These are phyloP conservation scores for Lamellibrachia luymesi DNA, from an alignment of 1,140 invertebrate genomes.

Conservation along the genomic window DNA sequence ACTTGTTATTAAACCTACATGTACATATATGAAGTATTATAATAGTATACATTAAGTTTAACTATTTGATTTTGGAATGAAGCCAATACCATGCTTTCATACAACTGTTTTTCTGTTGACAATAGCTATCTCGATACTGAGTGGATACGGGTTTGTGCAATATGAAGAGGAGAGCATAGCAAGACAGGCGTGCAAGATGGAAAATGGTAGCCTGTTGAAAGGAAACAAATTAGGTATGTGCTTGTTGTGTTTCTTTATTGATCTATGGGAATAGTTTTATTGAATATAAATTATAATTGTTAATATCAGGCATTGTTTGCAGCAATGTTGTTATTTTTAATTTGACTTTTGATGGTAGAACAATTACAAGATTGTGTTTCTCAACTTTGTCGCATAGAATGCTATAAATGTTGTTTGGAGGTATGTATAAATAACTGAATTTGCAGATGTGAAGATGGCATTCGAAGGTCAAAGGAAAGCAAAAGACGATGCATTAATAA, in stretches of 20 bases:
- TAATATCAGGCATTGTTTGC: neutral
- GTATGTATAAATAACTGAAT: constrained; percentile 17
- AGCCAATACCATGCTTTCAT: too few species aligned
- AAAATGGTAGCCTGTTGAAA: constrained; percentile 70
- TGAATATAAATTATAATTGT: neutral
- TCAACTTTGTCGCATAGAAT: too few species aligned
- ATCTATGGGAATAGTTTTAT: neutral
- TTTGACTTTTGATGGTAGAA: neutral
- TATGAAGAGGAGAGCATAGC: constrained; percentile 74
- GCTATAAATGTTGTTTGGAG: neutral
- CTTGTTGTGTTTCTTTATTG: neutral
- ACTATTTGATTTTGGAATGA: too few species aligned
- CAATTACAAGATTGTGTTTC: too few species aligned
- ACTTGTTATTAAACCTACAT: too few species aligned
- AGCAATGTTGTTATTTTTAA: neutral
- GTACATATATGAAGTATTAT: too few species aligned
- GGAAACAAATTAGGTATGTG: constrained; percentile 66
- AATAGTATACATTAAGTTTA: too few species aligned
- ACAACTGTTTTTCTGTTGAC: constrained; percentile 43
- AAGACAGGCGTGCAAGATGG: constrained; percentile 69
- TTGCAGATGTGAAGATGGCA: constrained; percentile 63
- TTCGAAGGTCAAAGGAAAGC: constrained; percentile 55
- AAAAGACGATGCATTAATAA: neutral
- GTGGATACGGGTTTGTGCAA: constrained; percentile 83
- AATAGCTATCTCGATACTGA: constrained; percentile 70